These are phyloP conservation scores for Pelmatolapia mariae DNA, from an alignment of 2,113 vertebrate genomes.

Conservation along the genomic window DNA sequence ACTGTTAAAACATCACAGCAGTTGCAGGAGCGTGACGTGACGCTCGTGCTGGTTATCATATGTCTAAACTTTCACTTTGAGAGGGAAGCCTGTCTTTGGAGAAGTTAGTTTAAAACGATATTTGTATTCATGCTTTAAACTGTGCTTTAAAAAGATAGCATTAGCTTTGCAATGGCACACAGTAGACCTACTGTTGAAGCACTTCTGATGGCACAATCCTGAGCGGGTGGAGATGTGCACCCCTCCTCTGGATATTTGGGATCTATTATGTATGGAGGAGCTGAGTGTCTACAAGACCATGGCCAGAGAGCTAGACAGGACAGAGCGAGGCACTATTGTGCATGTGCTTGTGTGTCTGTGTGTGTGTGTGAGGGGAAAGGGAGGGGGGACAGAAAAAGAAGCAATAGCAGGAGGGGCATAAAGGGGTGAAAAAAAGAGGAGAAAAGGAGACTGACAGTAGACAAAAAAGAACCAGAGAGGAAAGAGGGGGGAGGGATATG, in stretches of 20 bases:
- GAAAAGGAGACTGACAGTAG: conserved; percentile 58
- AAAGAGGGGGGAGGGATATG: background rate
- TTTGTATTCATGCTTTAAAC: background rate
- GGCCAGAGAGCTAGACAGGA: conserved; percentile 42
- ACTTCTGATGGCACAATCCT: conserved; percentile 17
- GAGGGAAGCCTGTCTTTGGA: background rate
- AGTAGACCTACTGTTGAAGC: conserved; percentile 11
- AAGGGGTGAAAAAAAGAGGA: conserved; percentile 13
- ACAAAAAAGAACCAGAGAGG: conserved; percentile 51
- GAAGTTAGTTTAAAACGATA: background rate
- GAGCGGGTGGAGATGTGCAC: conserved; percentile 5
- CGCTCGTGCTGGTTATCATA: background rate
- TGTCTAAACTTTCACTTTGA: background rate
- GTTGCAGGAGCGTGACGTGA: background rate
- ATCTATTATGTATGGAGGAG: conserved; percentile 54
- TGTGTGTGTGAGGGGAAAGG: background rate
- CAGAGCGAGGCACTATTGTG: conserved; percentile 40
- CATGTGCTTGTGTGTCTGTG: background rate
- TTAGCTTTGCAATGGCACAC: background rate
- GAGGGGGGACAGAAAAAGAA: conserved; percentile 12
- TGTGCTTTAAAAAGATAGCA: background rate
- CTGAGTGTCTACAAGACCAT: conserved; percentile 42
- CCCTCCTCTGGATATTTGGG: conserved; percentile 32
- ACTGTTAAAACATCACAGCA: background rate
- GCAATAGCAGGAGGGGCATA: conserved; percentile 15